Percentiles rank a stretch among this genome's conserved stretches.
Evolutionary conservation across 2,113 vertebrate species (phyloP).

Genomic region (Glaucidium brasilianum): DNA sequence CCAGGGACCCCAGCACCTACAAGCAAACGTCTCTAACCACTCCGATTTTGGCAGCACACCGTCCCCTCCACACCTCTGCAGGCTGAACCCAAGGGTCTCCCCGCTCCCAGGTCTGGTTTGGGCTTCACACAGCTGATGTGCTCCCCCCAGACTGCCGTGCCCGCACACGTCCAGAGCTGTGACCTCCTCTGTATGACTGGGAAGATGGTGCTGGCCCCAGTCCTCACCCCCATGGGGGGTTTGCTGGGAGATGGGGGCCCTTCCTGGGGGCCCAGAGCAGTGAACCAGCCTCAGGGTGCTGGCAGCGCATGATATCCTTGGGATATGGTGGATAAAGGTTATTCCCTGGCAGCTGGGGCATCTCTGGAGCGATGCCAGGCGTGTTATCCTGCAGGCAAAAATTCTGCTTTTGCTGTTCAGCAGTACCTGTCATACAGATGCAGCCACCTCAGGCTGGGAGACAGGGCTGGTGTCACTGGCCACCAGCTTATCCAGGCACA

Average conservation of each 20-base stretch:
- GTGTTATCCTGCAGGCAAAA: not conserved
- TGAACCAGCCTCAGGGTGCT: too few relatives aligned
- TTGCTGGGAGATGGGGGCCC: not conserved
- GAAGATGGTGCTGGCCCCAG: fast-evolving
- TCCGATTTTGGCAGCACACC: fast-evolving
- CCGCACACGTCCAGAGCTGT: not conserved
- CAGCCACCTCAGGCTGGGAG: not conserved
- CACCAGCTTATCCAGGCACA: fast-evolving
- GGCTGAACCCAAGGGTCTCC: not conserved
- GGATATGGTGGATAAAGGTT: not conserved
- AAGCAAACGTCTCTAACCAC: fast-evolving
- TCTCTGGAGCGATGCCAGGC: not conserved
- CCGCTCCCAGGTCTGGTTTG: fast-evolving
- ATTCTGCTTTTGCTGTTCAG: not conserved
- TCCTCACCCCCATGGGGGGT: fast-evolving
- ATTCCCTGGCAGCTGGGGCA: not conserved
- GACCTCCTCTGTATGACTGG: fast-evolving
- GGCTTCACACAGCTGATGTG: not conserved
- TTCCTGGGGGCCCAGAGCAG: not conserved
- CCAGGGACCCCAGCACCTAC: not conserved
- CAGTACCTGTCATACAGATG: not conserved
- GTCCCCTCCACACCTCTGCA: too few relatives aligned
- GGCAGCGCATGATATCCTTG: not conserved
- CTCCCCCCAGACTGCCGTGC: not conserved
- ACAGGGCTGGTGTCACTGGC: not conserved